Percentiles rank a stretch among this genome's conserved stretches.
Evolutionary conservation across 2,888 invertebrate species (phyloP).

Genomic region (Eupelmus urozonus): DNA sequence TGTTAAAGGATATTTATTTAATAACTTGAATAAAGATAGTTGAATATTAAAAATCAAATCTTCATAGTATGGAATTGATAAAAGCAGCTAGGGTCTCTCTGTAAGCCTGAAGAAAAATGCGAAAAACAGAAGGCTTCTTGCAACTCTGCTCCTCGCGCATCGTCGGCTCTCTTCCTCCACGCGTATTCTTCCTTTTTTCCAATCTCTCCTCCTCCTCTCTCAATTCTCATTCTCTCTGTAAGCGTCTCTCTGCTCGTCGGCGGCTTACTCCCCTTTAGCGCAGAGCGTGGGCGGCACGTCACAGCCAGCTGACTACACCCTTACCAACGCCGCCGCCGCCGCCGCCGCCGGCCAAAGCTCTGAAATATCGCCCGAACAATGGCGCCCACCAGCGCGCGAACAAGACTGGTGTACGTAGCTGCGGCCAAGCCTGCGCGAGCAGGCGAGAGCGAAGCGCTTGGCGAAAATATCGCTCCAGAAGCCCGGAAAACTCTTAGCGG

Average conservation of each 20-base stretch:
- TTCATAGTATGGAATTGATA: no score
- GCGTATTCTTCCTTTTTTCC: conserved; percentile 5
- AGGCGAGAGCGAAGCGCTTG: conserved; percentile 57
- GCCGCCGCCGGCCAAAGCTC: conserved; percentile 69
- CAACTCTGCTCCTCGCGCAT: no score
- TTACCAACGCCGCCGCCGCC: conserved; percentile 68
- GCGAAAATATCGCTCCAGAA: conserved; percentile 67
- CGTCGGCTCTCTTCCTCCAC: not conserved
- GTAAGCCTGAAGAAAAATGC: not conserved
- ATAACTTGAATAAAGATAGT: no score
- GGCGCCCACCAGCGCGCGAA: conserved; percentile 69
- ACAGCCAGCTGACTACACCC: conserved; percentile 75
- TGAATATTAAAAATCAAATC: no score
- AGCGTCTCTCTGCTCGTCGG: not conserved
- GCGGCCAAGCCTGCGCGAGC: conserved; percentile 33
- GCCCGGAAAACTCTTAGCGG: conserved; percentile 69
- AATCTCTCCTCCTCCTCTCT: conserved; percentile 3
- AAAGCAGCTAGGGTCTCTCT: no score
- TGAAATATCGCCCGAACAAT: conserved; percentile 77
- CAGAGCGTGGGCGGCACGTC: conserved; percentile 74
- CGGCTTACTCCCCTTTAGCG: conserved; percentile 21
- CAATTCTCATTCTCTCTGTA: not conserved
- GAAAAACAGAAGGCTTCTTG: not conserved
- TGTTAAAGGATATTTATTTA: no score
- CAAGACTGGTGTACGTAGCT: not conserved